Evolutionary conservation across 2,888 invertebrate species (phyloP).

Genomic region (Lasioglossum malachurum): DNA sequence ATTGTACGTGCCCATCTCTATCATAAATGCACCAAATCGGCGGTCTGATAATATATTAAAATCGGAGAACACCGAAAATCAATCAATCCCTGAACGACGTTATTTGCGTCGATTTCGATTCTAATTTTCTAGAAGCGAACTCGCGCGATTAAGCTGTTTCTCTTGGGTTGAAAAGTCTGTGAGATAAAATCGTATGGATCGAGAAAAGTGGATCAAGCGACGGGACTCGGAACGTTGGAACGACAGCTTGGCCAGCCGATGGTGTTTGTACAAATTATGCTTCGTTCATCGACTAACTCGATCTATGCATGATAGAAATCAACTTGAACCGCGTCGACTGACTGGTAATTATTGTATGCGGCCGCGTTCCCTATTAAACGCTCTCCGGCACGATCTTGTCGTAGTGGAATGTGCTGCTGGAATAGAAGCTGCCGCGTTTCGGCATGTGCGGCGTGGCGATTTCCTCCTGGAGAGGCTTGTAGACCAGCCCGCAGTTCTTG

Average conservation of each 20-base stretch:
- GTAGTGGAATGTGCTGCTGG: conserved; percentile 88
- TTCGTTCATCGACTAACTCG: conserved; percentile 1
- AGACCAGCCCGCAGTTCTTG: conserved; percentile 91
- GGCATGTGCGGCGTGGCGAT: conserved; percentile 89
- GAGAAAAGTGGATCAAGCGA: neutral
- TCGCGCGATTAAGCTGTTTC: neutral
- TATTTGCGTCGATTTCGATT: neutral
- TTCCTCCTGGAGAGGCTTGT: conserved; percentile 92
- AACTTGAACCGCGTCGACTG: conserved; percentile 12
- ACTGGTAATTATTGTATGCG: conserved; percentile 21
- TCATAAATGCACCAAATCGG: no score
- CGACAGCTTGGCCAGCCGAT: conserved; percentile 3
- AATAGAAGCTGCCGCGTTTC: conserved; percentile 86
- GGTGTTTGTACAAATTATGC: conserved; percentile 1
- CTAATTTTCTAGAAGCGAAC: neutral
- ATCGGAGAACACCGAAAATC: neutral
- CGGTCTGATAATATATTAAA: neutral
- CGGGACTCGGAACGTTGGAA: neutral
- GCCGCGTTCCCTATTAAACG: conserved; percentile 82
- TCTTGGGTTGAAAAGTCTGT: neutral
- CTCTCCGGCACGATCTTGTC: conserved; percentile 88
- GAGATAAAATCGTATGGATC: neutral
- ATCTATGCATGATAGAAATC: neutral
- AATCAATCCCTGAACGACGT: neutral
- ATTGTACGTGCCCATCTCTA: no score